These are phyloP conservation scores for Serilophus lunatus DNA, from an alignment of 2,113 vertebrate genomes.

Conservation along the genomic window DNA sequence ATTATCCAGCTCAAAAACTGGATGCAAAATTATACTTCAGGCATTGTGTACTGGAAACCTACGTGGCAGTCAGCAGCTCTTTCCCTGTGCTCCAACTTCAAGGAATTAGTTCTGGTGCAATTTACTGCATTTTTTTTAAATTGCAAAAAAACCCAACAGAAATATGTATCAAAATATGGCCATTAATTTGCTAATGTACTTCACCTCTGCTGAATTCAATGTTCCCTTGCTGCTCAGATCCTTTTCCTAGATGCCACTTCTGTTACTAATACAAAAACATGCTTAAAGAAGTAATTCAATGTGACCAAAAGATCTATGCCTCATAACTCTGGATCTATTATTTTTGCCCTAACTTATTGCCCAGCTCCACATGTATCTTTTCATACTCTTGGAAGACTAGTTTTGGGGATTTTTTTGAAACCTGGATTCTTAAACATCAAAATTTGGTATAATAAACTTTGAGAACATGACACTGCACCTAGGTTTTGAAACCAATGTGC, in stretches of 20 bases:
- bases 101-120: neutral
- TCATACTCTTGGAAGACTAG: neutral
- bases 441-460: neutral
- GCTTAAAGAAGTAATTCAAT: neutral
- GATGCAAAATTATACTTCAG: neutral
- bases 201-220: neutral
- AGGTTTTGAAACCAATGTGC: neutral
- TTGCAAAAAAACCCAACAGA: neutral
- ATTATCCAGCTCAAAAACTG: neutral
- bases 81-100: neutral
- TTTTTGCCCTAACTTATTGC: neutral
- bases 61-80: neutral
- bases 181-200: neutral
- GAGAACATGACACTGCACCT: neutral
- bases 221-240: neutral
- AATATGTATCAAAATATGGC: neutral
- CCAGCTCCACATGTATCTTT: neutral
- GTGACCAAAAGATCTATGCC: fast-evolving
- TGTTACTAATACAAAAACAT: neutral
- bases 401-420: neutral
- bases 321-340: neutral
- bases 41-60: neutral
- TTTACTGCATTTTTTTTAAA: neutral
- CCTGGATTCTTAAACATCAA: neutral
- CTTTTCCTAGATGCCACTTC: neutral